Conservation (phyloP, 2,797 vertebrate species). For the Sebastes trivittatus region DNA sequence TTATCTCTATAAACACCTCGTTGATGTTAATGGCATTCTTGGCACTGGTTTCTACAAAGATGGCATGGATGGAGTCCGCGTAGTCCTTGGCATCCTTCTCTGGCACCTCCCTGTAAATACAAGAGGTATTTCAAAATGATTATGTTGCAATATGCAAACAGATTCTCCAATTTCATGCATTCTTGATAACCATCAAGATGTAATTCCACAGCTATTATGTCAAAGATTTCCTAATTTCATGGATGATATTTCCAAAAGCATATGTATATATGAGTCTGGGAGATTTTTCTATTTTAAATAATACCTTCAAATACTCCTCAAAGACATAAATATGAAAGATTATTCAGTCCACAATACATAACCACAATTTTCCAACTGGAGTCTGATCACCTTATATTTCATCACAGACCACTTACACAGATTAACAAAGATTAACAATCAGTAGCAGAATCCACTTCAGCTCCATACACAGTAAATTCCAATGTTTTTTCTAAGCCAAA, state of each 20-base stretch:
- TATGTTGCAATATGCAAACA: constrained; percentile 20
- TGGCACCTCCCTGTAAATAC: constrained; percentile 90
- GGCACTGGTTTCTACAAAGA: constrained; percentile 98
- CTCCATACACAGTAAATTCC: background rate
- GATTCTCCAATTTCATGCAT: constrained; percentile 13
- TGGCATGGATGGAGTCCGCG: constrained; percentile 96
- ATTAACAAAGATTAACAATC: too few relatives aligned
- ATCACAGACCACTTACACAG: background rate
- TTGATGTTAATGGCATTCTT: constrained; percentile 99
- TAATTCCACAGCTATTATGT: background rate
- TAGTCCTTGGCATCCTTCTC: constrained; percentile 99
- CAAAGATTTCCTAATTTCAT: constrained; percentile 13
- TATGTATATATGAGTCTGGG: background rate
- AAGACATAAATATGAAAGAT: constrained; percentile 2
- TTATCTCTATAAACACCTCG: constrained; percentile 99
- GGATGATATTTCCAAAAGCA: background rate
- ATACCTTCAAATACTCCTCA: background rate
- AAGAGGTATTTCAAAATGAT: constrained; percentile 7
- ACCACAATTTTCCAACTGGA: background rate
- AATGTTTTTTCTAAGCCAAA: background rate
- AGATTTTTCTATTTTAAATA: background rate
- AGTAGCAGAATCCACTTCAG: background rate
- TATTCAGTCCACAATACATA: background rate
- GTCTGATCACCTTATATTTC: background rate
- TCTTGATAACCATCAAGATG: constrained; percentile 19